These are phyloP conservation scores for Podiceps cristatus DNA, from an alignment of 2,113 vertebrate species.

Conservation along the genomic window DNA sequence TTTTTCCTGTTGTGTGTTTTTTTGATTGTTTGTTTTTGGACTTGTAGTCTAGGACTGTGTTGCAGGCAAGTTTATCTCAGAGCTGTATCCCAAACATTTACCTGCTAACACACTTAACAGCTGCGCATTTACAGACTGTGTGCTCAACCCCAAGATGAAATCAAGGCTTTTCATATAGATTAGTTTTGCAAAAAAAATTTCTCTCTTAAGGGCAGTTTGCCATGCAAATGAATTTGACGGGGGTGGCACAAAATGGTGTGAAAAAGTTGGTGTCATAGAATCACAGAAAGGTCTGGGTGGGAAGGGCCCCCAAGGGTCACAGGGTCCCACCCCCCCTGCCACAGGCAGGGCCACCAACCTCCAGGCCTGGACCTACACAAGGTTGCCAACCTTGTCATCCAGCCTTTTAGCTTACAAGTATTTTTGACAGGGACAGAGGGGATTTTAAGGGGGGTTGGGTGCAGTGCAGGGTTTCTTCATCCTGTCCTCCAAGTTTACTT, in stretches of 20 bases:
- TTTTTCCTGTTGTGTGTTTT: not conserved
- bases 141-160: not conserved
- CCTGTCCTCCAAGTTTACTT: not conserved
- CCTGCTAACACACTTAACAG: not conserved
- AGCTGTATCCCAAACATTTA: not conserved
- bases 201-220: not conserved
- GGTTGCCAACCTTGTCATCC: too few relatives aligned
- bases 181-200: not conserved
- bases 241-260: not conserved
- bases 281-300: too few relatives aligned
- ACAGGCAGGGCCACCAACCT: too few relatives aligned
- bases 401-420: not conserved
- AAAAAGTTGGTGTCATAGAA: not conserved
- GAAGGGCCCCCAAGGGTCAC: too few relatives aligned
- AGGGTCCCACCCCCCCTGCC: too few relatives aligned
- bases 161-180: not conserved
- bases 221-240: not conserved
- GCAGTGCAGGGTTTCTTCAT: not conserved
- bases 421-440: not conserved
- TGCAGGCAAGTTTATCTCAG: not conserved
- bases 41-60: not conserved
- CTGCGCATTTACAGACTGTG: not conserved
- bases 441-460: not conserved
- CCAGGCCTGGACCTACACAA: too few relatives aligned
- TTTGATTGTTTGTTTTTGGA: not conserved